These are phyloP conservation scores for Periophthalmus magnuspinnatus DNA, from an alignment of 2,797 vertebrate species.

Conservation along the genomic window DNA sequence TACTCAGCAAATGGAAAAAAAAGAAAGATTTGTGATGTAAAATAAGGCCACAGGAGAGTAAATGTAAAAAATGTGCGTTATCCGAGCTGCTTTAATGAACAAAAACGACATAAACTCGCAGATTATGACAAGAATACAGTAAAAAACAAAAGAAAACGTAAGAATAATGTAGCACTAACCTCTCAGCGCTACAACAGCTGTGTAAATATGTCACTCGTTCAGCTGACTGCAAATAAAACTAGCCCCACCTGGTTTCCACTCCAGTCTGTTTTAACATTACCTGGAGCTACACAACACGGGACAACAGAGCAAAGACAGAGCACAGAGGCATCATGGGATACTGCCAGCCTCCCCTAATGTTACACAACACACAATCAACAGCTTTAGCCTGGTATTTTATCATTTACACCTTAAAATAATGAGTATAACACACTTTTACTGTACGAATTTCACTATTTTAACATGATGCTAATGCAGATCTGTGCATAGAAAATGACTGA, in stretches of 20 bases:
- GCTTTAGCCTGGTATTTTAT: neutral
- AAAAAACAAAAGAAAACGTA: neutral
- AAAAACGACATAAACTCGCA: neutral
- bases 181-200: neutral
- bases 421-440: neutral
- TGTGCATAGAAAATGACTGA: too few relatives aligned
- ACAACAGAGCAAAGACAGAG: slow-evolving; percentile 14
- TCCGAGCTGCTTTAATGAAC: neutral
- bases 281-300: slow-evolving; percentile 29
- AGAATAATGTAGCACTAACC: neutral
- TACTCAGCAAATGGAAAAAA: too few relatives aligned
- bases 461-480: too few relatives aligned
- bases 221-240: slow-evolving; percentile 24
- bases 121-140: neutral
- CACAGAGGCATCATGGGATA: slow-evolving; percentile 46
- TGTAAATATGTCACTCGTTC: neutral
- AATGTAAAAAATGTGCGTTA: too few relatives aligned
- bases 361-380: neutral
- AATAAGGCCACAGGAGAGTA: too few relatives aligned
- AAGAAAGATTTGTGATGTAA: too few relatives aligned
- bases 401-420: neutral
- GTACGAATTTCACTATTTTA: neutral
- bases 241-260: slow-evolving; percentile 16
- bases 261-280: slow-evolving; percentile 35
- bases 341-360: slow-evolving; percentile 16